Base-by-base conservation (phyloP, 2,888 invertebrate genomes). In the Chloroclysta siterata region DNA sequence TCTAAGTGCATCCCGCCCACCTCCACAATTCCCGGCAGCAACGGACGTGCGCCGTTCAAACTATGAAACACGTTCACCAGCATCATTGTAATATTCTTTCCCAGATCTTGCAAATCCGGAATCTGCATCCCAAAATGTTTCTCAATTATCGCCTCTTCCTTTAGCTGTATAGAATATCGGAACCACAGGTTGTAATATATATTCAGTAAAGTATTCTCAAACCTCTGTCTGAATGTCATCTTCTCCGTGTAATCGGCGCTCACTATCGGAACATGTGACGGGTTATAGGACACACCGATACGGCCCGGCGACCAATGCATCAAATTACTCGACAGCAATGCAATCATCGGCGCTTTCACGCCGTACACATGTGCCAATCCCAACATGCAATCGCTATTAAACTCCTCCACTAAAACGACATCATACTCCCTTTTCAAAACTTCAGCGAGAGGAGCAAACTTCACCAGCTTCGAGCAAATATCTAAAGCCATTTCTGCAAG, bases 351-450 rank as follows among this genome's bases (percentile, higher is more conserved):
- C 6, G 94, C 92, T 56, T 93, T 87, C 61, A 86, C 70, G 0
- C 83, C 85, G 70, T 95, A 88, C 29, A 94, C 77, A 77, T 95
- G 90, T 0, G 93, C 90, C 56, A 96, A 81, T 0, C 94, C 95
- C 53, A 95, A 79, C 82, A 95, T 93, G 63, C 95, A 95, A 71
- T 95, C 95, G 39, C 94, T 94, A 70, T 93, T 94, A 69, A 95
- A 96, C 67, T 94, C 90, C 78, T 95, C 95, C 22, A 94, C 89
- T 8, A 95, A 78, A 10, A 95, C 81, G 11, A 95, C 74, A 76
- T 96, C 96, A 70, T 95, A 96, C n/a, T 90, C 84, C 41, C 81
- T 80, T 66, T 84, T 81, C 69, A 93, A 64, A 8, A 84, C 85
- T 10, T 87, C 87, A 0, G 80, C 76, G 36, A 93, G 67, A 3